phyloP scores from a whole-genome alignment of 2,113 vertebrate genomes.

The Gymnobelideus leadbeateri region DNA sequence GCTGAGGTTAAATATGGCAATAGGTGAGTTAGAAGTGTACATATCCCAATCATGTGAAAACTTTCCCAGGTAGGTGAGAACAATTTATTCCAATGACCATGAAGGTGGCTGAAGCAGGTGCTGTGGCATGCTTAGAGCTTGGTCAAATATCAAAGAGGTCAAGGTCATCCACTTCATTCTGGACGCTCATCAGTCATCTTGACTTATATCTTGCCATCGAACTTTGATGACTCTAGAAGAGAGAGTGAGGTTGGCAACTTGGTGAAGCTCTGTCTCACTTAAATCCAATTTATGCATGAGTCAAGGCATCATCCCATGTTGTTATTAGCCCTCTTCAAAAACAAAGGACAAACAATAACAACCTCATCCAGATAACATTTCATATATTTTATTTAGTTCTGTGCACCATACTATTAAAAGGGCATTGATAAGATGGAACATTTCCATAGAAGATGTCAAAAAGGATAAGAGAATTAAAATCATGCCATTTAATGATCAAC shows the following conservation, averaged over 20 bases:
- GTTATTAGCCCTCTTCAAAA: no score
- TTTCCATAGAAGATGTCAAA: background rate
- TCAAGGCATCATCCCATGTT: no score
- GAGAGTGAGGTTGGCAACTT: no score
- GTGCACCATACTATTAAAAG: background rate
- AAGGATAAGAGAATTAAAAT: background rate
- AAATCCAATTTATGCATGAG: no score
- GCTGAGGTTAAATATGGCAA: background rate
- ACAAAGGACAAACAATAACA: no score
- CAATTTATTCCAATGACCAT: background rate
- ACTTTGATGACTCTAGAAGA: no score
- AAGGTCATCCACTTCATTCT: no score
- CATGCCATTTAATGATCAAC: background rate
- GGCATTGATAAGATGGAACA: background rate
- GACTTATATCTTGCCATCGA: background rate
- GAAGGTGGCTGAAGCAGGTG: background rate
- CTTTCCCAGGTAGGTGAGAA: background rate
- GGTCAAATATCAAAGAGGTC: background rate
- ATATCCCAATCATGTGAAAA: background rate
- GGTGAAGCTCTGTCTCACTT: no score
- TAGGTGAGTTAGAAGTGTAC: background rate
- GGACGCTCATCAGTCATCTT: no score
- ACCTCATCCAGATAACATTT: background rate
- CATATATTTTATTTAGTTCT: background rate
- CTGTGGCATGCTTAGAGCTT: background rate